Evolutionary conservation across 2,113 vertebrate species (phyloP), one percentile per base, ranked within the genome.

Genomic region (Caranx ignobilis): DNA sequence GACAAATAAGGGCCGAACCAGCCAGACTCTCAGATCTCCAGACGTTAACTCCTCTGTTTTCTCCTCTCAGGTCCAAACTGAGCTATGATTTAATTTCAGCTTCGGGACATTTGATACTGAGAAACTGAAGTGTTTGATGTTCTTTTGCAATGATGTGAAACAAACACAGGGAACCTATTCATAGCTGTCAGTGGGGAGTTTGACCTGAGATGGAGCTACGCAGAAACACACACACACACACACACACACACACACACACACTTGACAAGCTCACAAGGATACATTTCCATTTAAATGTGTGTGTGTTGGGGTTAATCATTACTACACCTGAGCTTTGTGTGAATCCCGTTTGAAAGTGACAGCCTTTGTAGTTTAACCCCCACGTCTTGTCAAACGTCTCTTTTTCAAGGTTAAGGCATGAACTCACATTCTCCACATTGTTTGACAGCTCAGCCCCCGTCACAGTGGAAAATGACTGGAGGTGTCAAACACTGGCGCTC

Each of bases 71-170:
- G 71, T 78, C 45, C 41, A 56, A 35, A 62, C 26, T 48, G 15
- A 13, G 37, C 56, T 71, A 26, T 34, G 57, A 81, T 48, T 61
- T 55, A 31, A 73, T 73, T 73, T 34, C 21, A 8, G 55, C 60
- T 64, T 48, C 45, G 47, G 68, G 37, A 66, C 31, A 82, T 16
- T 2, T 59, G 45, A 84, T 55, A 47, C 62, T 52, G 76, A 84
- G 64, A 81, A 69, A 56, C 39, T 85, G 3, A 70, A 69, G 73
- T 89, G 85, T 92, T 92, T 93, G 83, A 79, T 85, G 86, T 89
- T 84, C 80, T 87, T 84, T 89, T 64, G 39, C 67, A 81, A 47
- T n/a, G 65, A 73, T 35, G 82, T 70, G 69, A 83, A 81, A 81
- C 35, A 82, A 84, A 84, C 21, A 85, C 59, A 35, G 21, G 39